Conservation (phyloP, 2,888 invertebrate species). For the Apamea sordens region DNA sequence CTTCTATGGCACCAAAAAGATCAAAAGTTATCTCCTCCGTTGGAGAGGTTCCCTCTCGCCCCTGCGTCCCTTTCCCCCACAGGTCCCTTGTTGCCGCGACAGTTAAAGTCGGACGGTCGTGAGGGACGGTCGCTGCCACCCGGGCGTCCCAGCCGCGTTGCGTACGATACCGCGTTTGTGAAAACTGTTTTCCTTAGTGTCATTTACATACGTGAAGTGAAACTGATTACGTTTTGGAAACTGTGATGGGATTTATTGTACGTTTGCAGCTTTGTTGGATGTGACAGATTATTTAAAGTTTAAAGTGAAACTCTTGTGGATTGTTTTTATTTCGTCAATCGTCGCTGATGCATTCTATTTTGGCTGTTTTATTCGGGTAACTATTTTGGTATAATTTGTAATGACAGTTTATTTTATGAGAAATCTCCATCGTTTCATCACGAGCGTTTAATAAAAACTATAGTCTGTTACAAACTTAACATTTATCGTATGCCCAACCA, state of each 20-base stretch:
- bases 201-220: constrained; percentile 87
- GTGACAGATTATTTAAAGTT: constrained; percentile 73
- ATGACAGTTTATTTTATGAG: constrained; percentile 38
- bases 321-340: constrained; percentile 77
- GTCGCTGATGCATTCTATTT: constrained; percentile 66
- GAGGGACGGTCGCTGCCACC: constrained; percentile 73
- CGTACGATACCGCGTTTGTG: constrained; percentile 72
- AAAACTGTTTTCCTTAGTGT: constrained; percentile 85
- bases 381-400: constrained; percentile 58
- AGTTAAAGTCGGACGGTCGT: constrained; percentile 83
- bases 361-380: constrained; percentile 65
- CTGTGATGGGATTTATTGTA: constrained; percentile 80
- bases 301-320: constrained; percentile 76
- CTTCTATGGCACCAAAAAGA: constrained; percentile 88
- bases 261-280: constrained; percentile 70
- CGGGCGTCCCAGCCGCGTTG: constrained; percentile 75
- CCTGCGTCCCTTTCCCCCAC: constrained; percentile 80
- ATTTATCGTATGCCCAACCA: constrained; percentile 36
- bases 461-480: constrained; percentile 26
- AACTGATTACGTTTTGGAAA: constrained; percentile 81
- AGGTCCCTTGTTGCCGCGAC: constrained; percentile 77
- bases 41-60: constrained; percentile 82
- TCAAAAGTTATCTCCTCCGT: constrained; percentile 89
- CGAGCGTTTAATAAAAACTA: constrained; percentile 27
- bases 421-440: constrained; percentile 31